A percentile compares a stretch with the other conserved stretches of the same genome.
These are phyloP conservation scores for Pantherophis guttatus DNA, from an alignment of 2,113 vertebrate genomes.

Conservation along the genomic window DNA sequence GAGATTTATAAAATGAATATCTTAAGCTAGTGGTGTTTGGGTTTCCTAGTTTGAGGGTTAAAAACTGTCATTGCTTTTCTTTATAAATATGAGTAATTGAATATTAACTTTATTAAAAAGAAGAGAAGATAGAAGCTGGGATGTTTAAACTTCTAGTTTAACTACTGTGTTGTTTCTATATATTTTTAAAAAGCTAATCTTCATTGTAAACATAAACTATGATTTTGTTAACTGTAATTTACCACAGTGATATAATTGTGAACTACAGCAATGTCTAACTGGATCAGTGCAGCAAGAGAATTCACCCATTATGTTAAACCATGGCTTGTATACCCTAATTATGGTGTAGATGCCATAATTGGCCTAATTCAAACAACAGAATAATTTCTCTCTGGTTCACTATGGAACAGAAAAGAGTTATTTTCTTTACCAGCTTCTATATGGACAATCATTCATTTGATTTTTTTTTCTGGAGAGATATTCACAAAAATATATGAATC, in stretches of 20 bases:
- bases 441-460: slow-evolving; percentile 26
- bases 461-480: slow-evolving; percentile 33
- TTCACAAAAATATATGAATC: background rate
- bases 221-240: background rate
- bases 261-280: background rate
- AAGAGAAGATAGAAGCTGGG: background rate
- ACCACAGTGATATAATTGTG: background rate
- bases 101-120: background rate
- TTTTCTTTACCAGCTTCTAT: slow-evolving; percentile 11
- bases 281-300: background rate
- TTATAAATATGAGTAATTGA: background rate
- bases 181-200: background rate
- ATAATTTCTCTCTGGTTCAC: background rate
- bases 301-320: background rate
- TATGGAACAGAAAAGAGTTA: background rate
- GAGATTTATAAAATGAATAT: background rate
- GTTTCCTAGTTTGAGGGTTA: background rate
- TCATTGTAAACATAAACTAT: background rate
- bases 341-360: background rate
- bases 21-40: background rate
- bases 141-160: background rate
- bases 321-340: background rate
- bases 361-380: background rate
- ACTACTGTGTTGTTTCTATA: background rate
- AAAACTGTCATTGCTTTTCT: background rate